Evolutionary conservation across 2,113 vertebrate species (phyloP), one percentile per base, ranked within the genome.

Genomic region (Istiophorus platypterus): DNA sequence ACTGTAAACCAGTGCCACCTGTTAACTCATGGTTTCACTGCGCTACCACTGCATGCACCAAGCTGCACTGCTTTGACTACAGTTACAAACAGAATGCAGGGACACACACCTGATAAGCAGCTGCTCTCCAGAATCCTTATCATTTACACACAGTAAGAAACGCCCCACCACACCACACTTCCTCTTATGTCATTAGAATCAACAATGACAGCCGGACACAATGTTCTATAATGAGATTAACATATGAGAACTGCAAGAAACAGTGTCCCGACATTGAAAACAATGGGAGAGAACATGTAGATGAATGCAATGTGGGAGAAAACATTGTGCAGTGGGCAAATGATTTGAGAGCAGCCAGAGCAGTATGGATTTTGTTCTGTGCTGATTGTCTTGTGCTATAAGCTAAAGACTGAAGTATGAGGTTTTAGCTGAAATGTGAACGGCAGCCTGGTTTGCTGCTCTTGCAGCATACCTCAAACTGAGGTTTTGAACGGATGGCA

Each of bases 61-160:
- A 14, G 65, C 41, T 27, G 62, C 8, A 52, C 62, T n/a, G 61
- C 76, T 83, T 45, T 56, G 69, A 79, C 67, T 76, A 18, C 77
- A 47, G 74, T 39, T 75, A 34, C 82, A 74, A 15, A 76, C 73
- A 58, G 31, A 17, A 52, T 10, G 26, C 73, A 31, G 81, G 82
- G 79, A 75, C 82, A 63, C 74, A 56, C 83, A 72, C 83, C 78
- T 80, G 91, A 93, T 93, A 93, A 93, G 89, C 90, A 80, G 85
- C 66, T 18, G 10, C 64, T 79, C 89, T 70, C 57, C 69, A 78
- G 24, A 79, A 62, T 34, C 76, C 88, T 93, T 94, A 94, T 93
- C 90, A 74, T 81, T 71, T 81, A 72, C 88, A 73, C 80, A 61
- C 88, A 90, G 89, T 59, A 26, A 84, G 72, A 84, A 87, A 90